Evolutionary conservation across 2,113 vertebrate species (phyloP).

Genomic region (Oostethus manadensis): DNA sequence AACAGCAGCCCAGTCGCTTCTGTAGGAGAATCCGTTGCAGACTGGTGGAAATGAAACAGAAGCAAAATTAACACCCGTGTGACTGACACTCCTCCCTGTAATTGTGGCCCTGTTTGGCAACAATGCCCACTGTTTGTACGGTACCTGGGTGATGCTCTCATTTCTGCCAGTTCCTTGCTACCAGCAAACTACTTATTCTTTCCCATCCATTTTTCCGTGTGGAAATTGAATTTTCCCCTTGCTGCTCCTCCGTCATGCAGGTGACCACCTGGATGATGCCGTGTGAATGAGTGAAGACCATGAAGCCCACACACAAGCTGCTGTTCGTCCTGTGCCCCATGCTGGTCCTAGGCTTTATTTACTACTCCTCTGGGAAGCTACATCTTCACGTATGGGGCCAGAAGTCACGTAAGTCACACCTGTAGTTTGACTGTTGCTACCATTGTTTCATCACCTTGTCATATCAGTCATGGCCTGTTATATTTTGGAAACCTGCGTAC

Average conservation of each 20-base stretch:
- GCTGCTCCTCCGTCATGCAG: conserved; percentile 51
- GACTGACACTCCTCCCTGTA: background rate
- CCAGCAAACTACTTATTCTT: background rate
- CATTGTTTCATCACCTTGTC: conserved; percentile 11
- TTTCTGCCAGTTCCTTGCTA: background rate
- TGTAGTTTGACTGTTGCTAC: conserved; percentile 3
- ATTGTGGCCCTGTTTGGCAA: background rate
- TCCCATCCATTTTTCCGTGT: background rate
- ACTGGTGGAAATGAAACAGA: too few relatives aligned
- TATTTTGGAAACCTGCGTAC: conserved; percentile 1
- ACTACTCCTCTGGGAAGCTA: conserved; percentile 91
- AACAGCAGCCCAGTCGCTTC: too few relatives aligned
- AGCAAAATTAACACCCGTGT: too few relatives aligned
- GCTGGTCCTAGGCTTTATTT: conserved; percentile 93
- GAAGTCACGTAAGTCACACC: conserved; percentile 88
- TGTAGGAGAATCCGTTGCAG: too few relatives aligned
- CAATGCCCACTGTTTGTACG: background rate
- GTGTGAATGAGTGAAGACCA: conserved; percentile 89
- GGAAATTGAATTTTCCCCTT: conserved; percentile 4
- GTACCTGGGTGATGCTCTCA: background rate
- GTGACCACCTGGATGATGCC: conserved; percentile 77
- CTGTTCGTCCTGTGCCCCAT: conserved; percentile 92
- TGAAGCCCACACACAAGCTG: conserved; percentile 90
- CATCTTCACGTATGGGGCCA: conserved; percentile 85
- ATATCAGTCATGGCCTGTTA: background rate